phyloP scores from a whole-genome alignment of 2,797 vertebrate species.

The Perodicticus potto region DNA sequence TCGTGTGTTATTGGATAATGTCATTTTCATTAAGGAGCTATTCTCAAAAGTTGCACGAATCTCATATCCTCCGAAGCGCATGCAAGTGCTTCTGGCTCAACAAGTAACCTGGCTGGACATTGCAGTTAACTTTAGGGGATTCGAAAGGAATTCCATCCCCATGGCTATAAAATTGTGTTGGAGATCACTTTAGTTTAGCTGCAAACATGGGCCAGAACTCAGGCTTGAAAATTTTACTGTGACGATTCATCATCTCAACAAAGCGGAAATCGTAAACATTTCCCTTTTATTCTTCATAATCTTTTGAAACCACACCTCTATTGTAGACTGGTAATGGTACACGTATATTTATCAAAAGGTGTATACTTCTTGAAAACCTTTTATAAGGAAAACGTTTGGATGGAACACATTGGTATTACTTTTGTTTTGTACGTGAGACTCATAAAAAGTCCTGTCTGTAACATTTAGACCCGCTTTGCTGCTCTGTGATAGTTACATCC shows the following conservation, averaged over 20 bases:
- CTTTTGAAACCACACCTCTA: background rate
- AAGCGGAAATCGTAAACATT: background rate
- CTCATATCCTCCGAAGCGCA: background rate
- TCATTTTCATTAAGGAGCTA: constrained; percentile 19
- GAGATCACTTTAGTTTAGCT: background rate
- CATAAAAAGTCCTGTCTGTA: background rate
- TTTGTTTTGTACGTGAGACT: background rate
- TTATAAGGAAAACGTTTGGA: background rate
- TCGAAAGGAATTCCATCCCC: constrained; percentile 34
- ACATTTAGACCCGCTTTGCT: background rate
- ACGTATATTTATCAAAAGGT: background rate
- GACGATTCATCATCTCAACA: background rate
- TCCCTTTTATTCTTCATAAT: background rate
- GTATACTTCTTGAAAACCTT: background rate
- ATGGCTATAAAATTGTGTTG: constrained; percentile 35
- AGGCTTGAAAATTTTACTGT: background rate
- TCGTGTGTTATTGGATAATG: background rate
- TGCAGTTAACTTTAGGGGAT: constrained; percentile 24
- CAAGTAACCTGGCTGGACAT: constrained; percentile 2
- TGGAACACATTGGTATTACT: too few species aligned
- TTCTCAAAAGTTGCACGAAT: constrained; percentile 54
- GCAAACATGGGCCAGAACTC: background rate
- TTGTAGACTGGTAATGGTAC: background rate
- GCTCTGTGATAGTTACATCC: background rate
- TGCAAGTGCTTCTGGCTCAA: constrained; percentile 5